These are phyloP conservation scores for Busseola fusca DNA, from an alignment of 2,888 invertebrate genomes.

Conservation along the genomic window DNA sequence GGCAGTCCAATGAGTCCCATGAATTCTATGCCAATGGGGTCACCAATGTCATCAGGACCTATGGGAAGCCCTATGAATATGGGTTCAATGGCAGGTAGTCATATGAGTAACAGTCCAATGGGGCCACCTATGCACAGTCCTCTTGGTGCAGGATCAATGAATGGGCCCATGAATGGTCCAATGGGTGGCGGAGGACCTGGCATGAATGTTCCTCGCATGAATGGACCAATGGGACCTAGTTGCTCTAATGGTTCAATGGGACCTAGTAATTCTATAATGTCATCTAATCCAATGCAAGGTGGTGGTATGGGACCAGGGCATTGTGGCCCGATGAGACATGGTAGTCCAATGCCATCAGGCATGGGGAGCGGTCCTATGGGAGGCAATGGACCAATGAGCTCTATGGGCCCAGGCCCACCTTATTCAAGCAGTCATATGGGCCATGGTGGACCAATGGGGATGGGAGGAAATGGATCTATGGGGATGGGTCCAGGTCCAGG, in stretches of 20 bases:
- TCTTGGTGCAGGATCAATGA: conserved; percentile 89
- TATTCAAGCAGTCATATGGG: conserved; percentile 87
- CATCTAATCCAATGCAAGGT: conserved; percentile 86
- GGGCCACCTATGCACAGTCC: conserved; percentile 94
- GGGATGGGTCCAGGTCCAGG: conserved; percentile 86
- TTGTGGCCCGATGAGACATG: conserved; percentile 88
- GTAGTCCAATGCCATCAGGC: conserved; percentile 88
- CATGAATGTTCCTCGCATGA: conserved; percentile 88
- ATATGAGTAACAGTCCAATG: conserved; percentile 93
- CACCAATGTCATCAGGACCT: conserved; percentile 91
- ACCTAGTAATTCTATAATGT: conserved; percentile 88
- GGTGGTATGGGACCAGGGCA: conserved; percentile 87
- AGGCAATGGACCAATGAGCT: conserved; percentile 85
- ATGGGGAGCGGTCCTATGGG: conserved; percentile 90
- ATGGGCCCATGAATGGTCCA: conserved; percentile 88
- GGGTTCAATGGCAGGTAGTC: conserved; percentile 89
- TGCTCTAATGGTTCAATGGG: conserved; percentile 90
- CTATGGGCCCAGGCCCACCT: conserved; percentile 86
- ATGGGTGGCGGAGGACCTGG: conserved; percentile 90
- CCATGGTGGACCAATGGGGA: conserved; percentile 87
- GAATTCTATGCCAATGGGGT: conserved; percentile 92
- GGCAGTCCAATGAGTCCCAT: conserved; percentile 93
- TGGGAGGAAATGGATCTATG: conserved; percentile 85
- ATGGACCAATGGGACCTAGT: conserved; percentile 88
- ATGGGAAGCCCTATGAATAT: conserved; percentile 93